Evolutionary conservation across 2,113 vertebrate species (phyloP).

Genomic region (Speoplatyrhinus poulsoni): DNA sequence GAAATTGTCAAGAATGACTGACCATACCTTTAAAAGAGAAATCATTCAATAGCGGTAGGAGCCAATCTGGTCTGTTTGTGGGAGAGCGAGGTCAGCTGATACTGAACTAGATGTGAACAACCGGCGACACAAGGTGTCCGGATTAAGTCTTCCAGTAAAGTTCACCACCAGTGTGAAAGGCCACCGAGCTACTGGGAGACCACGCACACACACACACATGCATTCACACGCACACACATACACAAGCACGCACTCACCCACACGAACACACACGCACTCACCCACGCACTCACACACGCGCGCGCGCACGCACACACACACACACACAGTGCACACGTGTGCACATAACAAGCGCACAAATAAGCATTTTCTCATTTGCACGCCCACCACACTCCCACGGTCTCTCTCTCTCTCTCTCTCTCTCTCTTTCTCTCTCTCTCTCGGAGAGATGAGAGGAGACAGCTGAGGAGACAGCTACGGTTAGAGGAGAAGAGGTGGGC

Average conservation of each 20-base stretch:
- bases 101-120: constrained; percentile 39
- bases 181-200: constrained; percentile 40
- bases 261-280: background rate
- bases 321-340: background rate
- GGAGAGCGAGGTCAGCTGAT: constrained; percentile 34
- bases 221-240: constrained; percentile 1
- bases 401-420: background rate
- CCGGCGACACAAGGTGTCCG: constrained; percentile 27
- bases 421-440: background rate
- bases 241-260: constrained; percentile 1
- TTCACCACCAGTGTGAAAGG: constrained; percentile 50
- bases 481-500: background rate
- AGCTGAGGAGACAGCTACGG: background rate
- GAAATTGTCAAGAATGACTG: too few relatives aligned
- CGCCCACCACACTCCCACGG: constrained; percentile 6
- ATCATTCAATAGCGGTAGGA: too few relatives aligned
- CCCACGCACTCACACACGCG: constrained; percentile 1
- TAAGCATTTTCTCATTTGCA: background rate
- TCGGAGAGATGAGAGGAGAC: background rate
- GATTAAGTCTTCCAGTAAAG: constrained; percentile 44
- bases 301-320: background rate
- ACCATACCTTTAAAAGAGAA: too few relatives aligned
- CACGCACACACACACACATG: background rate
- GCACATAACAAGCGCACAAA: background rate
- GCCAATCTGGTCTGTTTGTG: constrained; percentile 7